Evolutionary conservation across 2,888 invertebrate genomes (phyloP), one percentile per base, ranked within the genome.

Genomic region (Dusona sp.): DNA sequence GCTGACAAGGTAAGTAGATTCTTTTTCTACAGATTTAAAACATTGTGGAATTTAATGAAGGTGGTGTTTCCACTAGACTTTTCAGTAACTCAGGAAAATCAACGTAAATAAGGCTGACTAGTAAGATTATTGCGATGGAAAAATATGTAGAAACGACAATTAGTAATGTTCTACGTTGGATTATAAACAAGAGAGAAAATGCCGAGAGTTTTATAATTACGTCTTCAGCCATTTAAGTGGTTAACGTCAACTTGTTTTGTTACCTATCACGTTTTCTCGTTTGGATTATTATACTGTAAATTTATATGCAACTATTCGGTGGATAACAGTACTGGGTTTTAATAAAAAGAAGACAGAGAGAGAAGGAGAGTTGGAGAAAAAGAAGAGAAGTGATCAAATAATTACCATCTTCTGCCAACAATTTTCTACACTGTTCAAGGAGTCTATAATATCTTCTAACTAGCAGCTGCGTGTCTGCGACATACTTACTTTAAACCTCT

Each of bases 281-380:
- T 38, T 72, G 38, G 45, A 73, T 74, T 81, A 77, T 78, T 72
- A 73, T 29, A 74, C 67, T 73, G 82, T 75, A 72, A 85, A 65
- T 72, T 68, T 68, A 54, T 67, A 57, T 79, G 29, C 75, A 57
- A 80, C 83, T 72, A 70, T 81, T 61, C 48, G 45, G 64, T 70
- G 54, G 67, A 74, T 61, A 77, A 80, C 48, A 65, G 75, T 36
- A 11, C 29, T 22, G 73, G 80, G 84, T 29, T 68, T 82, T 65
- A 61, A 72, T 36, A 25, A 16, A 54, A 83, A 38, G 33, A 45
- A 51, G 83, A 67, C 25, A 79, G 57, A 19, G 67, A 64, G 38
- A 29, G 67, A 54, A 64, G 64, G 51, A 29, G 78, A 74, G 68
- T 65, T 22, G 33, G 22, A 70, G 67, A 42, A 61, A 74, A 65